These are phyloP conservation scores for Alsophila aescularia DNA, from an alignment of 2,888 invertebrate species.

Conservation along the genomic window DNA sequence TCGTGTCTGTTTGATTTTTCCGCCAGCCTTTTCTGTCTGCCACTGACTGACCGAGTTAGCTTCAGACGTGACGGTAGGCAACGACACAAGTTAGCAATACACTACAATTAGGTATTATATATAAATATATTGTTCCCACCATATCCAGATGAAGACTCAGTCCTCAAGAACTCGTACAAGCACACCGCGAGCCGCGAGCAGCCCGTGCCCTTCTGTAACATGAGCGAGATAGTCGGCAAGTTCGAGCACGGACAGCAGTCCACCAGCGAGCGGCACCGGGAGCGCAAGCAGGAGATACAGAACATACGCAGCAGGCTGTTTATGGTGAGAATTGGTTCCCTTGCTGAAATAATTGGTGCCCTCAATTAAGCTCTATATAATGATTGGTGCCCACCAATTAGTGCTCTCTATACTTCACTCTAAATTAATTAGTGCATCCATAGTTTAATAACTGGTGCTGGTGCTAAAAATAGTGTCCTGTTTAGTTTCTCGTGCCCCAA, in stretches of 20 bases:
- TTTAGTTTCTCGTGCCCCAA: too few species aligned
- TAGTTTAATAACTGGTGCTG: too few species aligned
- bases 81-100: too few species aligned
- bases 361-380: background rate
- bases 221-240: slow-evolving; percentile 92
- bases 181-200: slow-evolving; percentile 86
- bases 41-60: too few species aligned
- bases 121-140: too few species aligned
- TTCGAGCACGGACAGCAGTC: slow-evolving; percentile 89
- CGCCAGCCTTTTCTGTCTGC: too few species aligned
- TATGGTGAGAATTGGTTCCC: slow-evolving; percentile 83
- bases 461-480: too few species aligned
- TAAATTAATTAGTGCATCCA: background rate
- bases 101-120: too few species aligned
- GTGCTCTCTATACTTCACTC: background rate
- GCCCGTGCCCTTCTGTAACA: slow-evolving; percentile 91
- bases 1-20: too few species aligned
- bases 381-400: background rate
- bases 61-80: too few species aligned
- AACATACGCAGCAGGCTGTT: slow-evolving; percentile 93
- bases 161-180: slow-evolving; percentile 80
- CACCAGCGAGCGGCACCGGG: slow-evolving; percentile 88
- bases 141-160: slow-evolving; percentile 85
- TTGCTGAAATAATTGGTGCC: background rate
- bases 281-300: slow-evolving; percentile 94